Evolutionary conservation across 2,113 vertebrate genomes (phyloP).

Genomic region (Haemorhous mexicanus): DNA sequence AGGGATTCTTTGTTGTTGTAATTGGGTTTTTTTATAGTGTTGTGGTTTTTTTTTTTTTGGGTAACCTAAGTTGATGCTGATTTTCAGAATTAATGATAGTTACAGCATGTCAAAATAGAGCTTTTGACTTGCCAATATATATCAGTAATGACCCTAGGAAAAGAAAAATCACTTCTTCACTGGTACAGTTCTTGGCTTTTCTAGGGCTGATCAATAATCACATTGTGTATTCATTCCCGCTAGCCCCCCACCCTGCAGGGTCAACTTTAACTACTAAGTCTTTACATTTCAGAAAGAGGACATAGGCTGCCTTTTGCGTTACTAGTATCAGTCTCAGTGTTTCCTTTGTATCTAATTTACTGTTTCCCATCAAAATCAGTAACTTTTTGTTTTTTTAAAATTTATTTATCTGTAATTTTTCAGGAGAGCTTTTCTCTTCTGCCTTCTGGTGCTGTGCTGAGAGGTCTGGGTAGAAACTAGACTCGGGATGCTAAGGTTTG

Average conservation of each 20-base stretch:
- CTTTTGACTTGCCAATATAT: slow-evolving; percentile 5
- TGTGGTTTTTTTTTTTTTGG: not conserved
- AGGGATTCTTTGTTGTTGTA: not conserved
- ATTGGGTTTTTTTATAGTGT: not conserved
- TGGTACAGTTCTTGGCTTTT: slow-evolving; percentile 2
- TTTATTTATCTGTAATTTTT: not conserved
- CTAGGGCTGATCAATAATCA: slow-evolving; percentile 40
- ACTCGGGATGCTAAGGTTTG: not conserved
- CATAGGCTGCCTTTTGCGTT: not conserved
- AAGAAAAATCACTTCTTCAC: not conserved
- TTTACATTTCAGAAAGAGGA: slow-evolving; percentile 16
- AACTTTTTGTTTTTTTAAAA: not conserved
- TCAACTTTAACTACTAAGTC: slow-evolving; percentile 25
- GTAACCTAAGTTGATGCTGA: not conserved
- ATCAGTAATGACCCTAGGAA: not conserved
- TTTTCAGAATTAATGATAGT: not conserved
- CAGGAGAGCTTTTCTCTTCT: not conserved
- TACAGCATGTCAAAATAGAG: not conserved
- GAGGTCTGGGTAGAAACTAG: not conserved
- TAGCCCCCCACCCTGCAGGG: not conserved
- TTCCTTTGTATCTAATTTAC: not conserved
- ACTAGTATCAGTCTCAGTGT: not conserved
- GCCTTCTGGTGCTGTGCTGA: not conserved
- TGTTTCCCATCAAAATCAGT: not conserved
- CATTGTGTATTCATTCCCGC: slow-evolving; percentile 20